phyloP scores from a whole-genome alignment of 2,888 invertebrate genomes.

The Thymelicus sylvestris region DNA sequence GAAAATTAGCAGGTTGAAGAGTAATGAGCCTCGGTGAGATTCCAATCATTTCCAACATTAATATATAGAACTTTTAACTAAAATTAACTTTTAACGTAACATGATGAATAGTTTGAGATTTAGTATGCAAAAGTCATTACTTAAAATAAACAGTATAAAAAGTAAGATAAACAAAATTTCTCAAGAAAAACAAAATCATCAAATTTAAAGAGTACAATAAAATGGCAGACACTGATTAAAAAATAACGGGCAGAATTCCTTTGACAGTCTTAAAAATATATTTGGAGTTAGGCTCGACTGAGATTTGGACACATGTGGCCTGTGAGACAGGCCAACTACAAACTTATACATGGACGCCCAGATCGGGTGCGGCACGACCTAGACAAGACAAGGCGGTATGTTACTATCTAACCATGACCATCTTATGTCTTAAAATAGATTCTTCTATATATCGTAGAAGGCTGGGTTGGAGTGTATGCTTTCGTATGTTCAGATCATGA shows the following conservation, averaged over 20 bases:
- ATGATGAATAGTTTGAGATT: not conserved
- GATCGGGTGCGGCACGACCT: too few relatives aligned
- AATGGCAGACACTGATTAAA: not conserved
- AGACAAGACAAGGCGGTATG: too few relatives aligned
- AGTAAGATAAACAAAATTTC: not conserved
- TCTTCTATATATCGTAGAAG: too few relatives aligned
- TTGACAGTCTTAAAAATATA: conserved; percentile 19
- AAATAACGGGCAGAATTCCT: conserved; percentile 18
- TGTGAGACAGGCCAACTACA: not conserved
- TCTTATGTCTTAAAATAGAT: too few relatives aligned
- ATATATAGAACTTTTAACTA: not conserved
- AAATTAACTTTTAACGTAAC: not conserved
- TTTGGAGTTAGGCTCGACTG: not conserved
- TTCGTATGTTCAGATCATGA: too few relatives aligned
- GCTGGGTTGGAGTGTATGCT: too few relatives aligned
- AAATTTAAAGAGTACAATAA: not conserved
- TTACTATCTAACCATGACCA: too few relatives aligned
- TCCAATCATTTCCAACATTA: not conserved
- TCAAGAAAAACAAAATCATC: not conserved
- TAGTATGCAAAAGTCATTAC: not conserved
- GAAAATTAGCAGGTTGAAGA: not conserved
- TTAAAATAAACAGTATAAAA: not conserved
- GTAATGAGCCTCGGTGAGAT: conserved; percentile 11
- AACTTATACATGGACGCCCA: not conserved
- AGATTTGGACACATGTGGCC: not conserved